Conservation (phyloP, 92 coral and sea anemone genomes). For the Pocillopora meandrina region DNA sequence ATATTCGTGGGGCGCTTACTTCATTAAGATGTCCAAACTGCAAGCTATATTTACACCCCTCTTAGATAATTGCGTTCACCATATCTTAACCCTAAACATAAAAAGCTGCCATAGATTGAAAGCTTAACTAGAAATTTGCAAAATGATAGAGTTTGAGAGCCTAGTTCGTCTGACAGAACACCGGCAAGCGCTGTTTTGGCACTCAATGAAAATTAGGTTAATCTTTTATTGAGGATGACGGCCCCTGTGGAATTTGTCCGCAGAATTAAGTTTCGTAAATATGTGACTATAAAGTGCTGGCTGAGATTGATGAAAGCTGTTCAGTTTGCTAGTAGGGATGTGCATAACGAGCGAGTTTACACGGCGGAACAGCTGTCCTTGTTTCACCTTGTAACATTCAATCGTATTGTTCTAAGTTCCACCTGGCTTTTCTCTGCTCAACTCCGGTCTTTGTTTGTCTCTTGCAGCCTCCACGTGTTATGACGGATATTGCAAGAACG, state of each 20-base stretch:
- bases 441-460: slow-evolving; percentile 42
- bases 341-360: slow-evolving; percentile 6
- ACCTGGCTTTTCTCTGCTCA: slow-evolving; percentile 63
- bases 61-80: slow-evolving; percentile 14
- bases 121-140: neutral
- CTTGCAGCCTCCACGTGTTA: slow-evolving; percentile 87
- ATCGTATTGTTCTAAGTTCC: slow-evolving; percentile 51
- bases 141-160: slow-evolving; percentile 1
- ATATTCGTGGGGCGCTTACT: slow-evolving; percentile 37
- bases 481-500: slow-evolving; percentile 73
- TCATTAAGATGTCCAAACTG: slow-evolving; percentile 23
- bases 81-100: neutral
- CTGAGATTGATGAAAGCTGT: neutral
- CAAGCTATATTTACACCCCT: slow-evolving; percentile 37
- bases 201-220: slow-evolving; percentile 19
- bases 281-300: slow-evolving; percentile 12
- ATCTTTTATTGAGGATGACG: slow-evolving; percentile 18
- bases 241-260: slow-evolving; percentile 40
- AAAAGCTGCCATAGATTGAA: slow-evolving; percentile 9
- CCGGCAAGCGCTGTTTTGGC: slow-evolving; percentile 14
- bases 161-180: slow-evolving; percentile 34
- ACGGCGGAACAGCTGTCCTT: slow-evolving; percentile 39
- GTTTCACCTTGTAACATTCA: slow-evolving; percentile 38
- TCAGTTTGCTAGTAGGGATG: slow-evolving; percentile 14
- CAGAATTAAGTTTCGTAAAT: slow-evolving; percentile 42